Conservation (phyloP, 2,113 vertebrate genomes). For the Ageneiosus marmoratus region DNA sequence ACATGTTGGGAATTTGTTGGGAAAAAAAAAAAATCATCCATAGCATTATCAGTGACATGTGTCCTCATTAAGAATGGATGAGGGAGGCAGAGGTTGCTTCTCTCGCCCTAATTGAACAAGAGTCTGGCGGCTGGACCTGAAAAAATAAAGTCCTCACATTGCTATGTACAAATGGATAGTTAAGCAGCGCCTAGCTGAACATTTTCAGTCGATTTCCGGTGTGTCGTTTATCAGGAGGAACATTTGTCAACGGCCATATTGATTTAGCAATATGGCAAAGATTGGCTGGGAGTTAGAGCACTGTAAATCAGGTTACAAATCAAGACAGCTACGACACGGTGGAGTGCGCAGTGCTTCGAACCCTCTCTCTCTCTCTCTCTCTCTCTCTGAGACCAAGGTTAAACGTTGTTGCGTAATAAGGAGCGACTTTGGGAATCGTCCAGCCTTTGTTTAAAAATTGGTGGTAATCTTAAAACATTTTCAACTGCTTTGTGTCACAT, state of each 20-base stretch:
- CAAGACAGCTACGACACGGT: constrained; percentile 33
- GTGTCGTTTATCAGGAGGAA: constrained; percentile 45
- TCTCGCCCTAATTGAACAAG: constrained; percentile 20
- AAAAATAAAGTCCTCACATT: constrained; percentile 10
- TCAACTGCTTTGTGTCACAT: background rate
- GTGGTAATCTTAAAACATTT: background rate
- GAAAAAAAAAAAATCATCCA: background rate
- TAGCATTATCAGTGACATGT: constrained; percentile 9
- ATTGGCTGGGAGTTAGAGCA: constrained; percentile 50
- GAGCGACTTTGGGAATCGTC: constrained; percentile 3
- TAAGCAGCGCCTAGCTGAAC: constrained; percentile 37
- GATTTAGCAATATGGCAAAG: constrained; percentile 53
- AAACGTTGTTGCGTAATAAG: constrained; percentile 16
- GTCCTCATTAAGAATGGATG: constrained; percentile 30
- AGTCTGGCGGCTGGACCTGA: background rate
- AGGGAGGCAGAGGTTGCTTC: background rate
- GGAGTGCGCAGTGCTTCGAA: background rate
- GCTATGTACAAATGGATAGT: constrained; percentile 27
- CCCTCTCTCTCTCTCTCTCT: background rate
- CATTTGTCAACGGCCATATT: constrained; percentile 50
- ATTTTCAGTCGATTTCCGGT: constrained; percentile 47
- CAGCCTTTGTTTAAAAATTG: background rate
- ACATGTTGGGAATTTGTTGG: background rate
- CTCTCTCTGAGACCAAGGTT: constrained; percentile 31
- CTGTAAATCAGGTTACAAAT: constrained; percentile 54